Base-by-base conservation (phyloP, 2,888 invertebrate genomes). In the Rosalia funebris region DNA sequence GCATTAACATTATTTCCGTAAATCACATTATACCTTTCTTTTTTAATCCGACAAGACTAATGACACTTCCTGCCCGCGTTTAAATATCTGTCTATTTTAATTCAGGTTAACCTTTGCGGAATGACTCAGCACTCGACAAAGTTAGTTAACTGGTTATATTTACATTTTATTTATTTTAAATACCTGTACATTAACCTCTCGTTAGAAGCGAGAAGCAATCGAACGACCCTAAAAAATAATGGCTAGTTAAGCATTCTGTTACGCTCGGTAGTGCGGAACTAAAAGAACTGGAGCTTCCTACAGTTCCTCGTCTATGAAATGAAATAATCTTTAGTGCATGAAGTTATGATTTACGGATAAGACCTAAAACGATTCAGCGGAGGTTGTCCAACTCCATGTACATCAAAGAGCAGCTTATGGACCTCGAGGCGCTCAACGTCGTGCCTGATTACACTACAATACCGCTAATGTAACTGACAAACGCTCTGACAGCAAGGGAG, bases 361-460 rank as follows among this genome's bases (percentile, higher is more conserved):
- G 50, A 42, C 42, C 17, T 16, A 41, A 48, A 54, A 54, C 44
- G 44, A 45, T 36, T 39, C 10, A 20, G 42, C 34, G 20, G 44
- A 42, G 31, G 45, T 42, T 55, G 60, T 55, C 60, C 39, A 37
- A 42, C 14, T 11, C 45, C 50, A 50, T 60, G 14, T 20, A 45
- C 54, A 60, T 60, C 60, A 60, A 60, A 60, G 50, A 48, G 45
- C 55, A 46, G 60, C 60, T 60, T 60, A 60, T 60, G 39, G 48
- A 60, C 55, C 55, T 55, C 45, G 55, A 31, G 11, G 10, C 36
- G 31, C 46, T 5, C 20, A 7, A 15, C 12, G 37, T 45, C 56
- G 31, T 62, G 66, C 60, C 54, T 60, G 63, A 60, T 57, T 66
- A 58, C 60, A 39, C 56, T 56, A 48, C 46, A 63, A 62, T 62